phyloP scores from a whole-genome alignment of 2,888 invertebrate genomes.

The Urechis unicinctus region DNA sequence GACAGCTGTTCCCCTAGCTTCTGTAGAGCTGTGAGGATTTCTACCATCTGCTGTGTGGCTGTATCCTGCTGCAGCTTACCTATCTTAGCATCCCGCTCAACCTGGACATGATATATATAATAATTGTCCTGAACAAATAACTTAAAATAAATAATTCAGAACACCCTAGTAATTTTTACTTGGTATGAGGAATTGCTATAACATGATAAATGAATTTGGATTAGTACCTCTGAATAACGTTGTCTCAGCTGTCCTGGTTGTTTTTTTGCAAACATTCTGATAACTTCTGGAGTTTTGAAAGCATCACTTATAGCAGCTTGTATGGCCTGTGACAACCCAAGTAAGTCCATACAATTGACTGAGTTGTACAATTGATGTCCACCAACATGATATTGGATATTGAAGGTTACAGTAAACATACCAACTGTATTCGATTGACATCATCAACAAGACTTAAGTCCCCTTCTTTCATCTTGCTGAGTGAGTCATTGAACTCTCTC shows the following conservation, averaged over 20 bases:
- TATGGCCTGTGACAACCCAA: slow-evolving; percentile 61
- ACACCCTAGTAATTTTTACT: too few species aligned
- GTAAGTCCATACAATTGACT: too few species aligned
- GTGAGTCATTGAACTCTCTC: slow-evolving; percentile 61
- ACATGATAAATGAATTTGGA: not conserved
- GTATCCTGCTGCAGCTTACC: slow-evolving; percentile 56
- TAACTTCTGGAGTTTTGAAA: slow-evolving; percentile 70
- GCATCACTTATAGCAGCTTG: slow-evolving; percentile 69
- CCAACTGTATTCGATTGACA: slow-evolving; percentile 63
- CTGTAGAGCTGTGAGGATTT: slow-evolving; percentile 53
- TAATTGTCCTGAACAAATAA: slow-evolving; percentile 1
- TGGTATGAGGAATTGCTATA: not conserved
- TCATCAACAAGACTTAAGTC: slow-evolving; percentile 64
- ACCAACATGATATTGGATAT: not conserved
- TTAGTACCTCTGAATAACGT: slow-evolving; percentile 55
- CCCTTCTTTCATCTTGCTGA: slow-evolving; percentile 62
- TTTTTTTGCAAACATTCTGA: slow-evolving; percentile 65
- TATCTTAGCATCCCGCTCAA: slow-evolving; percentile 59
- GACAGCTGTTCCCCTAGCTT: slow-evolving; percentile 51
- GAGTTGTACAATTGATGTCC: too few species aligned
- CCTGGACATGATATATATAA: slow-evolving; percentile 24
- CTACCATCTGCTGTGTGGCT: slow-evolving; percentile 56
- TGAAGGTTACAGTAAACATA: slow-evolving; percentile 39
- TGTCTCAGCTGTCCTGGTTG: slow-evolving; percentile 63
- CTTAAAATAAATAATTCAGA: not conserved